Conservation (phyloP, 2,113 vertebrate genomes). For the Indri indri region DNA sequence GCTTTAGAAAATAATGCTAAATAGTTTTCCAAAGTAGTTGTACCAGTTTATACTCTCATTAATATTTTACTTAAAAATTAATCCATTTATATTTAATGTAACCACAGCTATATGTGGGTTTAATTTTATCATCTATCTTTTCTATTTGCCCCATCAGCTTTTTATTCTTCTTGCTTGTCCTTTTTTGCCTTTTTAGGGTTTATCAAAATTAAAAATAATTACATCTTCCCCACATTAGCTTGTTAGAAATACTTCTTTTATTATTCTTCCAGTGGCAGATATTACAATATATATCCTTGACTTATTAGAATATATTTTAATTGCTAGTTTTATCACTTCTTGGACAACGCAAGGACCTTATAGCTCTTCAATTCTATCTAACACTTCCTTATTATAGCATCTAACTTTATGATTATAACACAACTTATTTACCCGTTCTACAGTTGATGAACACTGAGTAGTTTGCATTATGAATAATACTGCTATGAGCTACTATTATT, state of each 20-base stretch:
- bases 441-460: too few relatives aligned
- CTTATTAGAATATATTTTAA: neutral
- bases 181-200: neutral
- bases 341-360: neutral
- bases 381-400: neutral
- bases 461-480: too few relatives aligned
- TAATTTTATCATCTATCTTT: neutral
- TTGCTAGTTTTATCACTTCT: neutral
- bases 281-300: neutral
- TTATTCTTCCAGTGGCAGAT: neutral
- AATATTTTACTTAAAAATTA: neutral
- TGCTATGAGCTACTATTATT: neutral
- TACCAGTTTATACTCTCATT: neutral
- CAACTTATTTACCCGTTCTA: too few relatives aligned
- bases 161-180: neutral
- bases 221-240: neutral
- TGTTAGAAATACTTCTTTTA: neutral
- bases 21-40: neutral
- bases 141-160: neutral
- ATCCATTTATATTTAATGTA: neutral
- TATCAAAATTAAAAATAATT: neutral
- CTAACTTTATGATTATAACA: too few relatives aligned
- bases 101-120: neutral
- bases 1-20: neutral
- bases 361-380: neutral